Conservation (phyloP, 64 coral and sea anemone genomes). For the Platygyra sinensis region DNA sequence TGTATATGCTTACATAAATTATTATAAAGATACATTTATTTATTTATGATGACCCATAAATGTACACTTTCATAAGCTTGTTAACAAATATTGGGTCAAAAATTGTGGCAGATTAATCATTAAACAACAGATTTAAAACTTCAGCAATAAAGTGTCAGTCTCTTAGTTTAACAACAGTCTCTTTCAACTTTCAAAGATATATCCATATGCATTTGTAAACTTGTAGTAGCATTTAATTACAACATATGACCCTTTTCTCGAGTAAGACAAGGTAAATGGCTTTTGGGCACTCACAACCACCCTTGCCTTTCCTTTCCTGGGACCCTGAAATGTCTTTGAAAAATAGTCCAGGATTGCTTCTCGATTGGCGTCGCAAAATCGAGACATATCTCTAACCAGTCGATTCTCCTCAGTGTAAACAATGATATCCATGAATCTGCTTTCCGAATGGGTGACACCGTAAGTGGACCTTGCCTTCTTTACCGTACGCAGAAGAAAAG, state of each 20-base stretch:
- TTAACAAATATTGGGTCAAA: constrained; percentile 30
- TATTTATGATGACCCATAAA: constrained; percentile 48
- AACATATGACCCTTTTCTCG: constrained; percentile 25
- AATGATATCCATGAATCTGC: not conserved
- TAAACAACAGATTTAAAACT: constrained; percentile 15
- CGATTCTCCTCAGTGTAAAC: constrained; percentile 32
- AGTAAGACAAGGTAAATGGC: constrained; percentile 39
- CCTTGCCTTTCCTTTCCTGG: constrained; percentile 25
- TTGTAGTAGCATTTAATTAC: constrained; percentile 30
- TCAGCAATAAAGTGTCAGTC: constrained; percentile 17
- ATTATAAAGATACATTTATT: constrained; percentile 60
- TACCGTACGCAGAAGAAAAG: not conserved
- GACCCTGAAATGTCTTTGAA: constrained; percentile 32
- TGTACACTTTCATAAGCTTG: not conserved
- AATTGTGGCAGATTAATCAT: constrained; percentile 37
- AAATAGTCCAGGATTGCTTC: constrained; percentile 24
- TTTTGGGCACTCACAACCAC: constrained; percentile 28
- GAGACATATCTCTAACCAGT: constrained; percentile 43
- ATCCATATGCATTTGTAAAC: constrained; percentile 51
- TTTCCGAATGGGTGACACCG: not conserved
- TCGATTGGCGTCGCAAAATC: not conserved
- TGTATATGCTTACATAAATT: too few relatives aligned
- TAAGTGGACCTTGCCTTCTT: constrained; percentile 28
- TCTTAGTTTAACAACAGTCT: constrained; percentile 2
- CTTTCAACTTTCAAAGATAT: constrained; percentile 13